Evolutionary conservation across 2,113 vertebrate genomes (phyloP), one percentile per base, ranked within the genome.

Genomic region (Leptobrachium ailaonicum): DNA sequence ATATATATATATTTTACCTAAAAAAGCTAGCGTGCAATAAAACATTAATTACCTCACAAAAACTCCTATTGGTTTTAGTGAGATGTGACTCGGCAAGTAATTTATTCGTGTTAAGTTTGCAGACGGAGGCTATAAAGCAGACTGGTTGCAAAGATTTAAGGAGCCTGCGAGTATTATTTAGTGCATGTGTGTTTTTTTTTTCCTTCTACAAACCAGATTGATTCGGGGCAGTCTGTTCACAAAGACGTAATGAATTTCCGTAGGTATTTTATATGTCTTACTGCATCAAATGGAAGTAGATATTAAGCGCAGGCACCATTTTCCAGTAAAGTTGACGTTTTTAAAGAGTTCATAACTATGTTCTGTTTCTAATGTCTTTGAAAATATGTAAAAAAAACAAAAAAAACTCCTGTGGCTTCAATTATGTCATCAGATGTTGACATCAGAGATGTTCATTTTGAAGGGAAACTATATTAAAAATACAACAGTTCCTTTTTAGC

Each of bases 41-140:
- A 64, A 64, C 32, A 64, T 40, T 64, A 64, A 64, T 64, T 64
- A 13, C 62, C 62, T 64, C 5, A 64, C 62, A 64, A 64, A 64
- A 64, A 64, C 62, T 64, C 32, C 62, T 64, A 64, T 64, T 64
- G 62, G 40, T 64, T 64, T 32, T 64, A 64, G 62, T 40, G 6
- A 64, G 62, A 40, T 13, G 6, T 64, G 62, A 64, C n/a, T 64
- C 40, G 62, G 62, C 62, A 64, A 64, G 62, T 64, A 32, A 64
- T 40, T 40, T 64, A 64, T 64, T 32, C 5, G n/a, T 40, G 32
- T 64, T 20, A 64, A 64, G 20, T 20, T 4, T 40, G 40, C 62
- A 64, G 62, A 20, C 11, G 11, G 56, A 60, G 56, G 13, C 56
- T 12, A 60, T 60, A 64, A 40, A 32, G 62, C 3, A 64, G 62